Evolutionary conservation across 2,113 vertebrate species (phyloP).

Genomic region (Scytalopus superciliaris): DNA sequence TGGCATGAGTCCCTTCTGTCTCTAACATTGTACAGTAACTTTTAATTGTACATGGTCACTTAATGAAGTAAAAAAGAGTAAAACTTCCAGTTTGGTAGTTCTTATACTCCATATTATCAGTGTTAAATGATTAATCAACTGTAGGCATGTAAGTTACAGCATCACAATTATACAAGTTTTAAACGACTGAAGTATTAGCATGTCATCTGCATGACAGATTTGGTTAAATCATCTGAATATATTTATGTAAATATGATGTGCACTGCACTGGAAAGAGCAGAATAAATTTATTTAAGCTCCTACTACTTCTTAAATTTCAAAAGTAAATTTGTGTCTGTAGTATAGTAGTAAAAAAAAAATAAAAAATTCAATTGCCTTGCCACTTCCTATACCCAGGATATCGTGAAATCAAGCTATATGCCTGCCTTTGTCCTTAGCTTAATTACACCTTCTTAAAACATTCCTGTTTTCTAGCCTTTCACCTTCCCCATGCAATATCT

Average conservation of each 20-base stretch:
- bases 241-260: not conserved
- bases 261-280: not conserved
- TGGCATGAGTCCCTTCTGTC: not conserved
- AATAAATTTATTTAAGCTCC: not conserved
- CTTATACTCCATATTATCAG: not conserved
- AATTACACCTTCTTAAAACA: conserved; percentile 18
- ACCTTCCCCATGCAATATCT: not conserved
- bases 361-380: not conserved
- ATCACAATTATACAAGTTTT: not conserved
- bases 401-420: not conserved
- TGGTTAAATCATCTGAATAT: not conserved
- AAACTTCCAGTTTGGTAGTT: not conserved
- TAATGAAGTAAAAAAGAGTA: not conserved
- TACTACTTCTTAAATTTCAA: not conserved
- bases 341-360: not conserved
- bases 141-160: not conserved
- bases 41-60: not conserved
- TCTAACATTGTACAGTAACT: not conserved
- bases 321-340: not conserved
- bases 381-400: not conserved
- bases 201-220: not conserved
- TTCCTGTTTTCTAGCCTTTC: conserved; percentile 6
- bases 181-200: not conserved
- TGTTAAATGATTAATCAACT: not conserved
- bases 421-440: not conserved